A percentile compares a stretch with the other conserved stretches of the same genome.
phyloP scores from a whole-genome alignment of 2,797 vertebrate species.

The Podarcis siculus region DNA sequence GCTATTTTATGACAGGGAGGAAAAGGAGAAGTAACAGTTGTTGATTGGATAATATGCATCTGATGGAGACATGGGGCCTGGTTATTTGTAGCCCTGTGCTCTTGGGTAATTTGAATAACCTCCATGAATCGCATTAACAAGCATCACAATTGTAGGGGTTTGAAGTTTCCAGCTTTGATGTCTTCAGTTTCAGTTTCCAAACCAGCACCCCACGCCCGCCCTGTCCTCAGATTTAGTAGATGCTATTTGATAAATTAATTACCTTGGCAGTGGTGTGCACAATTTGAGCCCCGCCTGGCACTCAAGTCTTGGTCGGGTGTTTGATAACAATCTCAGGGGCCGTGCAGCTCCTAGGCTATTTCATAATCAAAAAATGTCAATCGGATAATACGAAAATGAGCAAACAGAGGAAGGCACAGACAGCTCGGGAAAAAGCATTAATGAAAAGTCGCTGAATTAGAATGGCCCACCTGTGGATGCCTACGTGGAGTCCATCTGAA shows the following conservation, averaged over 20 bases:
- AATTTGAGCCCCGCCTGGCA: constrained; percentile 25
- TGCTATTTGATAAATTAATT: constrained; percentile 64
- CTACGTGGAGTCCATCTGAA: constrained; percentile 55
- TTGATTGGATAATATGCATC: constrained; percentile 12
- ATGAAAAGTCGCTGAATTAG: constrained; percentile 67
- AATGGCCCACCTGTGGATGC: constrained; percentile 40
- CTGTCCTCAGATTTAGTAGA: constrained; percentile 39
- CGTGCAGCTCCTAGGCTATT: constrained; percentile 41
- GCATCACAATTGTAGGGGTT: constrained; percentile 13
- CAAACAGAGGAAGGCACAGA: constrained; percentile 53
- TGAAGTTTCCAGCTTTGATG: constrained; percentile 33
- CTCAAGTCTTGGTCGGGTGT: constrained; percentile 28
- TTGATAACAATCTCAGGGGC: constrained; percentile 45
- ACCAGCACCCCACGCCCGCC: neutral
- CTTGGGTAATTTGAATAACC: constrained; percentile 53
- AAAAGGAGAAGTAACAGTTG: neutral
- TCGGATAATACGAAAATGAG: constrained; percentile 23
- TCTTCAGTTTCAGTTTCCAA: constrained; percentile 53
- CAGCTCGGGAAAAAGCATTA: constrained; percentile 58
- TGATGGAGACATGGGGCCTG: constrained; percentile 43
- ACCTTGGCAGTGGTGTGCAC: constrained; percentile 31
- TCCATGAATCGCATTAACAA: constrained; percentile 41
- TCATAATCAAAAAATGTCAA: constrained; percentile 39
- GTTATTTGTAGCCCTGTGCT: constrained; percentile 45
- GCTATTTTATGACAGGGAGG: constrained; percentile 35